These are phyloP conservation scores for Suricata suricatta DNA, from an alignment of 2,113 vertebrate species.

Conservation along the genomic window DNA sequence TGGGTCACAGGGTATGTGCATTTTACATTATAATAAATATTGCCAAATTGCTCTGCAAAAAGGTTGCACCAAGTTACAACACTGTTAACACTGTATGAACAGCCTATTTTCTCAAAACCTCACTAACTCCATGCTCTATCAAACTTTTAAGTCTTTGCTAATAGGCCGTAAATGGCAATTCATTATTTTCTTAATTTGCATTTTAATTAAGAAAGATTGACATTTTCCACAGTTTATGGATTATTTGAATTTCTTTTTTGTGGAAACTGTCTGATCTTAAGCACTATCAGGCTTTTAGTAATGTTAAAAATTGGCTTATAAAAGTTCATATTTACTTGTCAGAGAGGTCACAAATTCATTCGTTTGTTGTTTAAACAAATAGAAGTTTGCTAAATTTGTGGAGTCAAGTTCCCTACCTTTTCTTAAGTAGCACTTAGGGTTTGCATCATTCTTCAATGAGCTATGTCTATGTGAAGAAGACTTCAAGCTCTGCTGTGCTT, in stretches of 20 bases:
- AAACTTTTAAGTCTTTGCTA: constrained; percentile 9
- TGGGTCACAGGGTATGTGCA: constrained; percentile 44
- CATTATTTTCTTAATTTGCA: constrained; percentile 11
- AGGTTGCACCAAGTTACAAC: constrained; percentile 35
- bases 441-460: not conserved
- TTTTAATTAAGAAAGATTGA: constrained; percentile 34
- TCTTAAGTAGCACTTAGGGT: not conserved
- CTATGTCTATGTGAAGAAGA: not conserved
- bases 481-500: rapidly evolving
- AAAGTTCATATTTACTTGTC: not conserved
- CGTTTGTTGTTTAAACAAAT: not conserved
- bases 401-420: not conserved
- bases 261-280: not conserved
- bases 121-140: not conserved
- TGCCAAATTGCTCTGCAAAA: constrained; percentile 51
- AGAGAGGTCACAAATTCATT: not conserved
- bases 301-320: not conserved
- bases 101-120: constrained; percentile 39
- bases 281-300: not conserved
- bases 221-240: not conserved
- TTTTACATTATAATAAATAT: constrained; percentile 69
- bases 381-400: not conserved
- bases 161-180: not conserved
- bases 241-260: not conserved
- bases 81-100: constrained; percentile 6